Evolutionary conservation across 1,140 invertebrate species (phyloP).

Genomic region (Venturia canescens): DNA sequence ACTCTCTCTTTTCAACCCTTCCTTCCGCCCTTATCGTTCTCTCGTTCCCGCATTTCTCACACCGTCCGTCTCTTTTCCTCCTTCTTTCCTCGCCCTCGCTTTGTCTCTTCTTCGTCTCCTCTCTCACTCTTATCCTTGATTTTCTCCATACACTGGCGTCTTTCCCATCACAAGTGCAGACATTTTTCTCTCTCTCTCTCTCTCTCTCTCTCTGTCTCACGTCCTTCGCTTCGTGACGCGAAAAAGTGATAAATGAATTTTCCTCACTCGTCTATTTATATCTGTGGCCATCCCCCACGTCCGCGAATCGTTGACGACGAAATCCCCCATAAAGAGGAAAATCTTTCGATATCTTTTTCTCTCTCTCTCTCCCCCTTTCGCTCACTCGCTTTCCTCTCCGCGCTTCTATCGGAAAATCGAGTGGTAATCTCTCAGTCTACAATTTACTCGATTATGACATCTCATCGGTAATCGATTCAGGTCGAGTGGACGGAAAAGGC

Average conservation of each 20-base stretch:
- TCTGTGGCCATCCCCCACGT: conserved; percentile 49
- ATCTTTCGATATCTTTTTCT: not conserved
- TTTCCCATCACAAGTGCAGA: conserved; percentile 48
- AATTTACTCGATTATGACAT: conserved; percentile 37
- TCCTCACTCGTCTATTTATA: conserved; percentile 61
- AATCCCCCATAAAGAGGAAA: conserved; percentile 9
- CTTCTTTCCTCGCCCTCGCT: conserved; percentile 37
- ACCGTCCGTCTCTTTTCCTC: conserved; percentile 41
- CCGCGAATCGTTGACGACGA: conserved; percentile 25
- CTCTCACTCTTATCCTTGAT: conserved; percentile 50
- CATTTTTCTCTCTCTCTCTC: not conserved
- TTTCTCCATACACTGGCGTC: conserved; percentile 9
- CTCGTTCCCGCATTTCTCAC: conserved; percentile 43
- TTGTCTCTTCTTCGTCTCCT: conserved; percentile 25
- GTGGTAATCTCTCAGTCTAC: conserved; percentile 11
- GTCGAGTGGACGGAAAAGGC: not conserved
- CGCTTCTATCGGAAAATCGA: conserved; percentile 32
- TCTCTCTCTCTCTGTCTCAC: conserved; percentile 19
- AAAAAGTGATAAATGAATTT: conserved; percentile 70
- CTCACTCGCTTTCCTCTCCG: not conserved
- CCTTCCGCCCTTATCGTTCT: no score
- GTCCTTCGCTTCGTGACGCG: conserved; percentile 33
- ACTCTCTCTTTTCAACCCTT: conserved; percentile 29
- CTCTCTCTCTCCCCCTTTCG: not conserved
- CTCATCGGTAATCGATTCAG: conserved; percentile 23